These are phyloP conservation scores for Luffia ferchaultella DNA, from an alignment of 2,888 invertebrate genomes.

Conservation along the genomic window DNA sequence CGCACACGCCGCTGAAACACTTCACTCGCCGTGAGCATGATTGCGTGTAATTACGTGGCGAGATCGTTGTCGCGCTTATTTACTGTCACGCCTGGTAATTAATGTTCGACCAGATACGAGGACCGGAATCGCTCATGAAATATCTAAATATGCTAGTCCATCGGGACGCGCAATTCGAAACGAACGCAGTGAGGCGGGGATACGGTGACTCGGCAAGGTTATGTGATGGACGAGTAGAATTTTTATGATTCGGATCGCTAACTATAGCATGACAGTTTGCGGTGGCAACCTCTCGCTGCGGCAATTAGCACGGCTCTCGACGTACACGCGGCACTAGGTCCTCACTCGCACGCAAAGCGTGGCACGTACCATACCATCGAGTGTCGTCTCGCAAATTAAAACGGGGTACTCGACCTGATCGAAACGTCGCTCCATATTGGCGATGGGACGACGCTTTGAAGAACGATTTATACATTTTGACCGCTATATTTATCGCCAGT, in stretches of 20 bases:
- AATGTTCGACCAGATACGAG: slow-evolving; percentile 55
- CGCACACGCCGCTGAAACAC: slow-evolving; percentile 21
- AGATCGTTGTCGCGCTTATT: slow-evolving; percentile 41
- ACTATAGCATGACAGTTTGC: slow-evolving; percentile 10
- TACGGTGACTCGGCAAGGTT: too few species aligned
- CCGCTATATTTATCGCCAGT: too few species aligned
- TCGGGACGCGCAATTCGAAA: too few species aligned
- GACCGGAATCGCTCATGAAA: too few species aligned
- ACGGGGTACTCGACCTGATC: slow-evolving; percentile 53
- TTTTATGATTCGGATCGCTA: too few species aligned
- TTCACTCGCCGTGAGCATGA: slow-evolving; percentile 21
- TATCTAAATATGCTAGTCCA: too few species aligned
- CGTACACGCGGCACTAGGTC: slow-evolving; percentile 22
- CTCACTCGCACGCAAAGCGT: too few species aligned
- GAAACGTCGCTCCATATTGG: slow-evolving; percentile 14
- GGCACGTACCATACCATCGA: too few species aligned
- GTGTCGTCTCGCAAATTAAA: slow-evolving; percentile 65
- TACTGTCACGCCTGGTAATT: slow-evolving; percentile 45
- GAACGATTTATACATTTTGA: too few species aligned
- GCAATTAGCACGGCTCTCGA: slow-evolving; percentile 61
- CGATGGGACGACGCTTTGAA: too few species aligned
- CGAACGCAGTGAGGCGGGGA: too few species aligned
- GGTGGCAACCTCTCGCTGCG: slow-evolving; percentile 39
- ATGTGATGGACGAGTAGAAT: too few species aligned
- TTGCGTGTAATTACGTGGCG: slow-evolving; percentile 40